Base-by-base conservation (phyloP, 2,113 vertebrate genomes). In the Cebidichthys violaceus region DNA sequence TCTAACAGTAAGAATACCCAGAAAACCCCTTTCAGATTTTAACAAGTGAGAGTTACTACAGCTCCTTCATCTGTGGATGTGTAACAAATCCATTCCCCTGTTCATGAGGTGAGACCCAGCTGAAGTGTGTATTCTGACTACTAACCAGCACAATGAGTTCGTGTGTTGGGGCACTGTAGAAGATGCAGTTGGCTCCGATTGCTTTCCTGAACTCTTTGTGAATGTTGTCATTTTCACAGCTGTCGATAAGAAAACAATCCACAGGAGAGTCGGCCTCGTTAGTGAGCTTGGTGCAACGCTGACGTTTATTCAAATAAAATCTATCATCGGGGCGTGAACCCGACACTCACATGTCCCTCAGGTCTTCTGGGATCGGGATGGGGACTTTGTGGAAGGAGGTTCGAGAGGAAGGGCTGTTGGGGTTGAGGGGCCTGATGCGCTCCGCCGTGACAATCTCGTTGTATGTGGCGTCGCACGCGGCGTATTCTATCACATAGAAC, bases 121-220 rank as follows among this genome's bases (percentile, higher is more conserved):
- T 37, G 0, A 29, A 29, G 79, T 31, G 43, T 39, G 31, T 24
- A 6, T 50, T 60, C 35, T 4, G 54, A 69, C 57, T 80, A 94
- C 97, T 95, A n/a, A 98, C 97, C 95, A 98, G 94, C 73, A 98
- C 95, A 31, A 97, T 94, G 70, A 98, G 96, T 71, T 97, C 96
- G 31, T 96, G 94, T 88, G 94, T 93, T 55, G 95, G 94, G 76
- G 94, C 86, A 83, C 95, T 96, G 86, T 95, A 97, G 91, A 96
- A 97, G 93, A 98, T 96, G 92, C 96, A 97, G 93, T 96, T 96
- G 1, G 97, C 96, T 64, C 96, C 97, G 47, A 98, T 95, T 1
- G 96, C 97, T 94, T 97, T 97, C 92, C 97, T 96, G 93, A 98
- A 98, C 84, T 98, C 97, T 94, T 97, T 97, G 90, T 98, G 97